These are phyloP conservation scores for Bungarus multicinctus DNA, from an alignment of 2,113 vertebrate genomes.

Conservation along the genomic window DNA sequence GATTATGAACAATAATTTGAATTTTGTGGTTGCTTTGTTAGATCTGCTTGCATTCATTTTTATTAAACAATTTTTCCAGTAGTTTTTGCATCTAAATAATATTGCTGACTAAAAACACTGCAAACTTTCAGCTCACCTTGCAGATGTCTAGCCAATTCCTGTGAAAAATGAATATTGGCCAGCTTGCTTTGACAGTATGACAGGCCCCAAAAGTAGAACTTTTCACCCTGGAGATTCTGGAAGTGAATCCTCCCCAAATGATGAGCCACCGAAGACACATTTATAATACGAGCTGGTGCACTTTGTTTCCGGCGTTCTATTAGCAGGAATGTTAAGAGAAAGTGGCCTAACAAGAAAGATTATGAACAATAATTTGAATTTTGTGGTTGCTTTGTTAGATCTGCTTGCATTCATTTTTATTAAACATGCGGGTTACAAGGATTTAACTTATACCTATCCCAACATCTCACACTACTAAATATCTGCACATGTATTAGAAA, in stretches of 20 bases:
- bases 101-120: background rate
- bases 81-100: background rate
- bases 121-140: conserved; percentile 73
- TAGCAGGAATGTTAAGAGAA: conserved; percentile 87
- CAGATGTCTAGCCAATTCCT: conserved; percentile 81
- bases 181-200: conserved; percentile 96
- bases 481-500: background rate
- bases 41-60: too few relatives aligned
- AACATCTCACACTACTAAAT: background rate
- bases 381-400: background rate
- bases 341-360: conserved; percentile 64
- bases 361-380: background rate
- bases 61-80: background rate
- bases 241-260: conserved; percentile 87
- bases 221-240: conserved; percentile 88
- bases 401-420: too few relatives aligned
- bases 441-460: background rate
- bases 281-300: conserved; percentile 83
- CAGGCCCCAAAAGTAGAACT: conserved; percentile 81
- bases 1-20: background rate
- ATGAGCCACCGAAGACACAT: conserved; percentile 88
- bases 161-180: conserved; percentile 88
- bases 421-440: background rate
- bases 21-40: background rate
- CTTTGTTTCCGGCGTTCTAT: conserved; percentile 84